Evolutionary conservation across 2,113 vertebrate species (phyloP).

Genomic region (Ochotona princeps): DNA sequence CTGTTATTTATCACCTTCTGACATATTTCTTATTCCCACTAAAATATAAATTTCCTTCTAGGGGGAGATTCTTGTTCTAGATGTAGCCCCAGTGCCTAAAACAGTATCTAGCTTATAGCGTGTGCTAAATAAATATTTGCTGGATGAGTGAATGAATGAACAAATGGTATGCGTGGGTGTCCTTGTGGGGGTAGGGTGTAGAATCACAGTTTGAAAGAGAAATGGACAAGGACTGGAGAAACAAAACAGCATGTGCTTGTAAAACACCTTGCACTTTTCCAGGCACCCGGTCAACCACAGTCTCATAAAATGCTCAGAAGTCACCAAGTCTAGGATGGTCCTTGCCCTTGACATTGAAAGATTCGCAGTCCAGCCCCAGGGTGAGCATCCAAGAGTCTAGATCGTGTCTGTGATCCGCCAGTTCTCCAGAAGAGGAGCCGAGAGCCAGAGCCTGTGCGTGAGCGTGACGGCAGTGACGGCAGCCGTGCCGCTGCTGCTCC

Average conservation of each 20-base stretch:
- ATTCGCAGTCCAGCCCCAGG: not conserved
- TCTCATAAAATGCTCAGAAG: not conserved
- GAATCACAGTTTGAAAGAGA: not conserved
- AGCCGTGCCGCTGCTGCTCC: accelerated
- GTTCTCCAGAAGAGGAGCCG: not conserved
- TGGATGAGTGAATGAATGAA: not conserved
- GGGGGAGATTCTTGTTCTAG: not conserved
- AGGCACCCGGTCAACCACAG: not conserved
- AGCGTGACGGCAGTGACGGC: not conserved
- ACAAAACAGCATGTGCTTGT: not conserved
- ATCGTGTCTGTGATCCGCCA: not conserved
- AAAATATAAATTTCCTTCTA: not conserved
- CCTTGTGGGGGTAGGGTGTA: not conserved
- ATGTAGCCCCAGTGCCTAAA: not conserved
- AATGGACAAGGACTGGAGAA: not conserved
- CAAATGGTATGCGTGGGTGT: not conserved
- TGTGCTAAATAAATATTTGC: not conserved
- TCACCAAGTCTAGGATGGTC: not conserved
- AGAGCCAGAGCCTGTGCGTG: not conserved
- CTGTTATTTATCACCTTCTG: not conserved
- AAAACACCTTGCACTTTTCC: not conserved
- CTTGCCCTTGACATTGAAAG: not conserved
- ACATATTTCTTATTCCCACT: not conserved
- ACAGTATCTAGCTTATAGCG: not conserved
- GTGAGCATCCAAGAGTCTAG: not conserved